Evolutionary conservation across 2,888 invertebrate species (phyloP), one percentile per base, ranked within the genome.

Genomic region (Perithous albicinctus): DNA sequence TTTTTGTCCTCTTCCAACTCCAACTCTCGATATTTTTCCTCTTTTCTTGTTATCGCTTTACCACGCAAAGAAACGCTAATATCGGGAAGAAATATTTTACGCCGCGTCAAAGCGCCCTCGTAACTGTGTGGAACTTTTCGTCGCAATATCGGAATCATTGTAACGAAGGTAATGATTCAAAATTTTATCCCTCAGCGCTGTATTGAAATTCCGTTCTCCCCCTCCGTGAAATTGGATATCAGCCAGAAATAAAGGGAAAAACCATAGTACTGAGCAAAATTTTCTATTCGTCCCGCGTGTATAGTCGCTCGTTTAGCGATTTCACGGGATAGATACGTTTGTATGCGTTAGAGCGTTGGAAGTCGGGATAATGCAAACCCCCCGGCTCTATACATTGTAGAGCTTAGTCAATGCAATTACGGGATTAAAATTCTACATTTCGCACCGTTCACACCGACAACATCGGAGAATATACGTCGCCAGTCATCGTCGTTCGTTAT

Each of bases 371-470:
- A 6, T 35, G 32, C 35, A 38, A 3, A 35, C 32, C 35, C 51
- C 48, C 35, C n/a, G 23, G 23, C 20, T 51, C 12, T n/a, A 67
- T 51, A n/a, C n/a, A 51, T 51, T 23, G 35, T 35, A 54, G n/a
- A n/a, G 20, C 54, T 23, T 26, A 10, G 4, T 54, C 26, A 20
- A 67, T 18, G 35, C 67, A 67, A 67, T 54, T 67, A 67, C 20
- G 23, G 51, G 67, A 67, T 67, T 23, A 67, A 67, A 67, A 35
- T 32, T 51, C 35, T 51, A 20, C 35, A 51, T 67, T 51, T 35
- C 67, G 20, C 48, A 51, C 20, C 35, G 51, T 35, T 67, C 67
- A 3, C 51, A 67, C 51, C 32, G 48, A 67, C 51, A 46, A 35
- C 67, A n/a, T 8, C 38, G 35, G 10, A 15, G 32, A 26, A 26